phyloP scores from a whole-genome alignment of 2,113 vertebrate species.

The Zosterops pallidus region DNA sequence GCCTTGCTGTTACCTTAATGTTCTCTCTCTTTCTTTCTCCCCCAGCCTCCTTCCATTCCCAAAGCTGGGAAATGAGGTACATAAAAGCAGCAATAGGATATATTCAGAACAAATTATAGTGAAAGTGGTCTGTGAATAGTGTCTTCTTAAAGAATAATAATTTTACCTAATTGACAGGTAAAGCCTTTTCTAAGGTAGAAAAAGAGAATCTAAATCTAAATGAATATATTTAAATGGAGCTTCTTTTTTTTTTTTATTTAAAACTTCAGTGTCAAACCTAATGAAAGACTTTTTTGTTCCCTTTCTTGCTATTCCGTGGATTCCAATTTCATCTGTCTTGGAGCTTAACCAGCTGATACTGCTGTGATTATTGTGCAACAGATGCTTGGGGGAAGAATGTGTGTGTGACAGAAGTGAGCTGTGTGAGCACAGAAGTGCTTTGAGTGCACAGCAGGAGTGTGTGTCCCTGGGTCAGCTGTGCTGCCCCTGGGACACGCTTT shows the following conservation, averaged over 20 bases:
- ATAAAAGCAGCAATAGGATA: neutral
- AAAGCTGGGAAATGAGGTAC: neutral
- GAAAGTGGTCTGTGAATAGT: neutral
- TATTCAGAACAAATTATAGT: neutral
- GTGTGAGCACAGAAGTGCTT: neutral
- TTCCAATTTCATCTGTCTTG: neutral
- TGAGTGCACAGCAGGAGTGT: neutral
- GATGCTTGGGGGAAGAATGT: neutral
- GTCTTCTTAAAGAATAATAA: neutral
- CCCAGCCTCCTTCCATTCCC: rapidly evolving
- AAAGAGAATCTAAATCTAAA: neutral
- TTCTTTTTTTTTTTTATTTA: neutral
- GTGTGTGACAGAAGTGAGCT: neutral
- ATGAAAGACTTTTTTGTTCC: neutral
- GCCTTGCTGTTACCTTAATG: neutral
- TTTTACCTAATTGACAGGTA: neutral
- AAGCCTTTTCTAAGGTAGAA: neutral
- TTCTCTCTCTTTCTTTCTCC: neutral
- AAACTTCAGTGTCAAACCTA: neutral
- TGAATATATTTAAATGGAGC: neutral
- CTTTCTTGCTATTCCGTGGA: neutral
- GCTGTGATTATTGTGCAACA: neutral
- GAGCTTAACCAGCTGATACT: constrained; percentile 15
- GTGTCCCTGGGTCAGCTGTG: neutral
- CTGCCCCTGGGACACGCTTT: neutral